A percentile compares a stretch with the other conserved stretches of the same genome.
These are phyloP conservation scores for Caenorhabditis sp. DNA, from an alignment of 2,888 invertebrate genomes.

Conservation along the genomic window DNA sequence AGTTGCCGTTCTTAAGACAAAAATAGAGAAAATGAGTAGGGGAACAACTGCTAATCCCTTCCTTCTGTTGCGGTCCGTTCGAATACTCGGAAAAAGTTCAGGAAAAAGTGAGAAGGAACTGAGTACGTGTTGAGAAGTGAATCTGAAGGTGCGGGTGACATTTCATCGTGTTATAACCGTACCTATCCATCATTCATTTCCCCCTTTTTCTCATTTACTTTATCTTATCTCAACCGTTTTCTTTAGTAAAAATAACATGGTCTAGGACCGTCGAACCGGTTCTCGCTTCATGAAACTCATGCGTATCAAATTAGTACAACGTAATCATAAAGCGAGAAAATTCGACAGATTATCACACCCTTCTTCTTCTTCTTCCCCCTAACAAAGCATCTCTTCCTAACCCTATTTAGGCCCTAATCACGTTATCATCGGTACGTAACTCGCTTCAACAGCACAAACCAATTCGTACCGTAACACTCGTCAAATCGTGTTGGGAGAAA, in stretches of 20 bases:
- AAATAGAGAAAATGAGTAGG: neutral
- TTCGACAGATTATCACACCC: constrained; percentile 52
- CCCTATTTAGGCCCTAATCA: constrained; percentile 51
- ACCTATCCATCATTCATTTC: constrained; percentile 51
- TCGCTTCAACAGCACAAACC: constrained; percentile 3
- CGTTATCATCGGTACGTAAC: no score
- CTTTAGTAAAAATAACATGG: constrained; percentile 49
- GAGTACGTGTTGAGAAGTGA: neutral
- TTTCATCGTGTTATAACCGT: constrained; percentile 35
- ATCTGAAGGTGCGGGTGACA: constrained; percentile 6
- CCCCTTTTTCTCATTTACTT: constrained; percentile 29
- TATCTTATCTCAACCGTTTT: constrained; percentile 52
- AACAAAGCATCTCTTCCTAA: constrained; percentile 30
- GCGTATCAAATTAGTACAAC: constrained; percentile 53
- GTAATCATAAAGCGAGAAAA: constrained; percentile 40
- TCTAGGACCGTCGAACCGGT: constrained; percentile 45
- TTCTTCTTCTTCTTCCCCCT: neutral
- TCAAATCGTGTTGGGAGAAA: neutral
- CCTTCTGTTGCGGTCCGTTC: neutral
- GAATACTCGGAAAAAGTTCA: neutral
- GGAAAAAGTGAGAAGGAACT: constrained; percentile 1
- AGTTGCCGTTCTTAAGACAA: constrained; percentile 31
- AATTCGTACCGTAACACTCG: neutral
- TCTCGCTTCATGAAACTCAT: constrained; percentile 32
- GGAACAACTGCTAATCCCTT: constrained; percentile 18